Evolutionary conservation across 1,140 invertebrate species (phyloP), one percentile per base, ranked within the genome.

Genomic region (Spodoptera litura): DNA sequence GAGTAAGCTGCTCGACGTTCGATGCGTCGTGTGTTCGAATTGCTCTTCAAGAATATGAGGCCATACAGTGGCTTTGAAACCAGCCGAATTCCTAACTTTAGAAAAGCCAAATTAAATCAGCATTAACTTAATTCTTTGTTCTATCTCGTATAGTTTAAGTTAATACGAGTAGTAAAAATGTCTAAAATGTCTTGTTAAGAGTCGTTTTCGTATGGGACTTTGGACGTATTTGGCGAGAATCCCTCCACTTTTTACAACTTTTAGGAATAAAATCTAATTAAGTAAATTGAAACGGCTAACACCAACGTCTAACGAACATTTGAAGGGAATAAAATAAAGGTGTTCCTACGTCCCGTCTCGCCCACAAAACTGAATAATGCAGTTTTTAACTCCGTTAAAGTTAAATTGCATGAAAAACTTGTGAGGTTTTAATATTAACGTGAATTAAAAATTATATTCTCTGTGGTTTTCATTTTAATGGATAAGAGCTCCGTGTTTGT

Each of bases 351-450:
- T 68, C 51, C 51, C 56, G 56, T 59, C 64, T 52, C 15, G 27
- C 64, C 12, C 64, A 13, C 35, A 4, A 62, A 64, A 15, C 64
- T 68, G 64, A 44, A 68, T 68, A 68, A 68, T 68, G 64, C 64
- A 52, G 10, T 68, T 68, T 68, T 68, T 52, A 68, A 68, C 64
- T 68, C 51, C 15, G 20, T 20, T 4, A 59, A 11, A 13, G 20
- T 68, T 52, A 52, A 68, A 68, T 68, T 68, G 64, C 64, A 68
- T 68, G 64, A 68, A 68, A 35, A 68, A 68, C 64, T 68, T n/a
- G 10, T 49, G 15, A 68, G 64, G 51, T 52, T 68, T 52, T 68
- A 68, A 68, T 68, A 68, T 68, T 20, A 68, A 68, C 64, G 44
- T 52, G 64, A 68, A 68, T 68, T 15, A 52, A 68, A 64, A 64